Evolutionary conservation across 2,888 invertebrate genomes (phyloP).

Genomic region (Iphiclides podalirius): DNA sequence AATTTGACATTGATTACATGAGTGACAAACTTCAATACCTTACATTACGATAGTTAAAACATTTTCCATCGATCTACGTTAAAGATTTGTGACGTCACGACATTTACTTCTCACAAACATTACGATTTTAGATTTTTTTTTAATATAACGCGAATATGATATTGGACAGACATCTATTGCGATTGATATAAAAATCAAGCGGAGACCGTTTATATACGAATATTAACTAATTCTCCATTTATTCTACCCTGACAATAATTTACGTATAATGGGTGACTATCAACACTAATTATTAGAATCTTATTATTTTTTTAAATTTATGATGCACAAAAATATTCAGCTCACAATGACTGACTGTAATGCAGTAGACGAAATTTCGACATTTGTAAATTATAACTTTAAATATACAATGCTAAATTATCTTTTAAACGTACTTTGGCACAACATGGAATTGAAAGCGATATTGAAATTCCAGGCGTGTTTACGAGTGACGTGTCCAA

Average conservation of each 20-base stretch:
- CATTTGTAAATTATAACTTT: constrained; percentile 9
- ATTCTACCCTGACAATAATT: constrained; percentile 91
- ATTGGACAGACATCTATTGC: constrained; percentile 68
- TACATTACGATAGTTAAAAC: too few relatives aligned
- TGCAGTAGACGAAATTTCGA: constrained; percentile 3
- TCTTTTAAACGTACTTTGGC: constrained; percentile 67
- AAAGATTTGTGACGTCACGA: constrained; percentile 69
- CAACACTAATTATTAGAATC: constrained; percentile 66
- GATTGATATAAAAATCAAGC: constrained; percentile 70
- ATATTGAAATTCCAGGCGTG: constrained; percentile 34
- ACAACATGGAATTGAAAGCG: constrained; percentile 67
- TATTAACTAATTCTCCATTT: constrained; percentile 60
- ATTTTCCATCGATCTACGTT: too few relatives aligned
- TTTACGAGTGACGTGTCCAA: constrained; percentile 4
- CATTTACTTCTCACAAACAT: constrained; percentile 34
- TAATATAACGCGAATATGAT: constrained; percentile 44
- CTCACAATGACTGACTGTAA: constrained; percentile 7
- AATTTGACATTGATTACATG: too few relatives aligned
- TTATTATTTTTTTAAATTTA: constrained; percentile 63
- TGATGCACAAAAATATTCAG: constrained; percentile 56
- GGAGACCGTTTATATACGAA: constrained; percentile 62
- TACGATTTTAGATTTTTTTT: constrained; percentile 22
- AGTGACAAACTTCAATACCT: too few relatives aligned
- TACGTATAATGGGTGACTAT: constrained; percentile 90
- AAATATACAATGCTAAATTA: constrained; percentile 29